phyloP scores from a whole-genome alignment of 2,113 vertebrate genomes.

The Oreochromis tanganicae region DNA sequence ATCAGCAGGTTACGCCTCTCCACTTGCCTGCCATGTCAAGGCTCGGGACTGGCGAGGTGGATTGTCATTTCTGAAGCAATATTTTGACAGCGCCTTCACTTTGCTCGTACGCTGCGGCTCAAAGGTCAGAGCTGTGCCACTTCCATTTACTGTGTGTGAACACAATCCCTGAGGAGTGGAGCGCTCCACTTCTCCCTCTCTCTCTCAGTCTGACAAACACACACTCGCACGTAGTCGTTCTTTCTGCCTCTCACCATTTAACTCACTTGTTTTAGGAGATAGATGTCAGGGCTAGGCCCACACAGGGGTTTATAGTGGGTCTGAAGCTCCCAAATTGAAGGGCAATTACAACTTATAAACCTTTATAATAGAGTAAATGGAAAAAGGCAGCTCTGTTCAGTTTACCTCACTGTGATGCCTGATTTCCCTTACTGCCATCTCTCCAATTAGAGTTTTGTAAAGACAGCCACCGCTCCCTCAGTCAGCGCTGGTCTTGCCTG shows the following conservation, averaged over 20 bases:
- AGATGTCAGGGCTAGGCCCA: constrained; percentile 42
- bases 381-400: constrained; percentile 1
- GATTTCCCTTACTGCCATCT: not conserved
- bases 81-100: constrained; percentile 77
- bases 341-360: constrained; percentile 55
- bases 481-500: not conserved
- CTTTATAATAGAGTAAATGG: constrained; percentile 32
- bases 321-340: constrained; percentile 42
- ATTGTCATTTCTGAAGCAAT: constrained; percentile 78
- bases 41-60: constrained; percentile 66
- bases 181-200: constrained; percentile 32
- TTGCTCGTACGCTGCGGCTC: constrained; percentile 60
- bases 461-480: constrained; percentile 31
- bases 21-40: constrained; percentile 66
- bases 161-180: constrained; percentile 66
- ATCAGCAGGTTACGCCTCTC: constrained; percentile 69
- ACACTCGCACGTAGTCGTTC: not conserved
- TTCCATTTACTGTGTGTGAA: constrained; percentile 75
- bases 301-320: constrained; percentile 34
- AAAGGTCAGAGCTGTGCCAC: constrained; percentile 77
- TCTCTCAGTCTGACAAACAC: not conserved
- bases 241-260: constrained; percentile 43
- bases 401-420: constrained; percentile 17
- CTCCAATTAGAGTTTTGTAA: constrained; percentile 42
- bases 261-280: constrained; percentile 56